Conservation (phyloP, 2,888 invertebrate species). For the Cataglyphis rosenhaueri region DNA sequence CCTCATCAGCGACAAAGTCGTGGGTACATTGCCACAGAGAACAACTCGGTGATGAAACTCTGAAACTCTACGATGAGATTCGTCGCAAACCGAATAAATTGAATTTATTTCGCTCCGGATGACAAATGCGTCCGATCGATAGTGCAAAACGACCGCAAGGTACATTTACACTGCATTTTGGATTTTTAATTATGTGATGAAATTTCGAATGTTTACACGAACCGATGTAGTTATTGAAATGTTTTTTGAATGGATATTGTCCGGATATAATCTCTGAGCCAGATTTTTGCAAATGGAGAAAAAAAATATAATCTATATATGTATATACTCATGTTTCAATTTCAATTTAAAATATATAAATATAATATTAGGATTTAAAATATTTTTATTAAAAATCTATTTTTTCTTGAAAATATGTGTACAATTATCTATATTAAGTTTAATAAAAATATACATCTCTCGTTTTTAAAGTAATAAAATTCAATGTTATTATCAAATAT, state of each 20-base stretch:
- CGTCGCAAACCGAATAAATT: slow-evolving; percentile 25
- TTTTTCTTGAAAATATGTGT: too few species aligned
- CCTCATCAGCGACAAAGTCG: slow-evolving; percentile 41
- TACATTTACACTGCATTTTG: neutral
- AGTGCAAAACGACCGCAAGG: neutral
- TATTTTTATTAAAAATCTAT: neutral
- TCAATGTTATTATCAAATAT: slow-evolving; percentile 2
- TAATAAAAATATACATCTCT: neutral
- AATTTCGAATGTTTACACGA: neutral
- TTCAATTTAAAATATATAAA: too few species aligned
- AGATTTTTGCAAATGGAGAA: neutral
- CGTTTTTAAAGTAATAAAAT: neutral
- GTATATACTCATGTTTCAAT: too few species aligned
- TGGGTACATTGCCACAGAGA: neutral
- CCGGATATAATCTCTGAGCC: neutral
- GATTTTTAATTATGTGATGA: neutral
- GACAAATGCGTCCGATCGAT: slow-evolving; percentile 16
- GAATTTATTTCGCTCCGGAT: slow-evolving; percentile 4
- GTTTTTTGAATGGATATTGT: neutral
- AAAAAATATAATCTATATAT: too few species aligned
- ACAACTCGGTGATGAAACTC: slow-evolving; percentile 12
- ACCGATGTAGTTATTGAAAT: neutral
- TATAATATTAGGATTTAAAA: neutral
- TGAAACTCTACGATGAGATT: neutral
- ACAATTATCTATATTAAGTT: neutral